Conservation (phyloP, 2,113 vertebrate genomes). For the Nannobrachium achirus region DNA sequence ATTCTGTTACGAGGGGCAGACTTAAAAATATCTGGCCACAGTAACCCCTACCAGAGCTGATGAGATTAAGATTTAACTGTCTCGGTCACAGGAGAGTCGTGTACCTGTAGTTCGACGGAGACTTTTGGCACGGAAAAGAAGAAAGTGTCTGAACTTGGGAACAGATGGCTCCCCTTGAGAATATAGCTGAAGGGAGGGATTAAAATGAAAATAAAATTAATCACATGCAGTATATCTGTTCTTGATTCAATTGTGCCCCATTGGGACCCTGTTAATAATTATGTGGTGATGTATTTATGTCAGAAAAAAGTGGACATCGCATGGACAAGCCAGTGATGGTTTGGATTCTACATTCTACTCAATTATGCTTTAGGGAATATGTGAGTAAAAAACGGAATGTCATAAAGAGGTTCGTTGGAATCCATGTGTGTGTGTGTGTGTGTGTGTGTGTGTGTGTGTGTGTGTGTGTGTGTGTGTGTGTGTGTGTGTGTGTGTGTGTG, state of each 20-base stretch:
- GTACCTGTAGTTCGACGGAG: constrained; percentile 17
- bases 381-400: too few relatives aligned
- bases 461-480: too few relatives aligned
- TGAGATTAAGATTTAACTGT: constrained; percentile 21
- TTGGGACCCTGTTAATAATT: constrained; percentile 12
- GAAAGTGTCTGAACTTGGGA: constrained; percentile 14
- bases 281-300: background rate
- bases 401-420: too few relatives aligned
- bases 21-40: constrained; percentile 41
- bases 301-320: too few relatives aligned
- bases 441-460: too few relatives aligned
- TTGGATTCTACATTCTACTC: too few relatives aligned
- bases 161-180: constrained; percentile 61
- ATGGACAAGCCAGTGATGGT: too few relatives aligned
- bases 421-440: too few relatives aligned
- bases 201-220: constrained; percentile 52
- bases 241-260: constrained; percentile 15
- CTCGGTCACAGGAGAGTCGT: background rate
- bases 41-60: constrained; percentile 29
- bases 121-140: background rate
- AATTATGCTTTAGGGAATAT: too few relatives aligned
- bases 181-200: constrained; percentile 37
- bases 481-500: too few relatives aligned
- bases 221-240: constrained; percentile 19
- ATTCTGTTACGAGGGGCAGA: background rate